Base-by-base conservation (phyloP, 2,797 vertebrate genomes). In the Girardinus metallicus region DNA sequence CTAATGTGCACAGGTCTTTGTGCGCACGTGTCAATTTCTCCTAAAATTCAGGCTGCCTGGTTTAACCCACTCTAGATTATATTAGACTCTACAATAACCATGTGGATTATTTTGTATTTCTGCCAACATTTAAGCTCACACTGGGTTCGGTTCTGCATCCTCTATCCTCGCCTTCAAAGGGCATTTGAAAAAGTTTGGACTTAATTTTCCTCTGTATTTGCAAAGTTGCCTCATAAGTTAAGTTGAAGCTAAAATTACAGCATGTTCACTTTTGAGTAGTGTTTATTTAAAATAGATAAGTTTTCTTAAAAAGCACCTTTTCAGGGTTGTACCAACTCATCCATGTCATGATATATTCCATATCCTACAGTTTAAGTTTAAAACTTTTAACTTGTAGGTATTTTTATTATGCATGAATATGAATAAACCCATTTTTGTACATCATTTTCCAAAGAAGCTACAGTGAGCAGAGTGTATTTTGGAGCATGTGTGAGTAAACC, bases 31-130 rank as follows among this genome's bases (percentile, higher is more conserved):
- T 83, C 73, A 76, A 43, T 53, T 88, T 79, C 66, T 51, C 83
- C 73, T 83, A 76, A 60, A 83, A 86, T 86, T 81, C 86, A 81
- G 77, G 82, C 81, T 73, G 75, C 77, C 18, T 81, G 73, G 57
- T 83, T 91, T 91, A 90, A 92, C 87, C 80, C 83, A 80, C 92
- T 90, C 60, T 77, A 57, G 41, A 16, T 70, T 29, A 46, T 73
- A 81, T 46, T 60, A 31, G n/a, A 79, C 23, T 0, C 2, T 44
- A 26, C 5, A 73, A 80, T 60, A 47, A 41, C 62, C 10, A 34
- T 43, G 4, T 73, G 39, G 29, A 74, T 44, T 29, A 21, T 53
- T 49, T 57, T 71, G 60, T 71, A 7, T 64, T 68, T 41, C 73
- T 74, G 41, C 9, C 36, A n/a, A 3, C 10, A 53, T 72, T 60